Evolutionary conservation across 2,113 vertebrate species (phyloP), one percentile per base, ranked within the genome.

Genomic region (Xerus inauris): DNA sequence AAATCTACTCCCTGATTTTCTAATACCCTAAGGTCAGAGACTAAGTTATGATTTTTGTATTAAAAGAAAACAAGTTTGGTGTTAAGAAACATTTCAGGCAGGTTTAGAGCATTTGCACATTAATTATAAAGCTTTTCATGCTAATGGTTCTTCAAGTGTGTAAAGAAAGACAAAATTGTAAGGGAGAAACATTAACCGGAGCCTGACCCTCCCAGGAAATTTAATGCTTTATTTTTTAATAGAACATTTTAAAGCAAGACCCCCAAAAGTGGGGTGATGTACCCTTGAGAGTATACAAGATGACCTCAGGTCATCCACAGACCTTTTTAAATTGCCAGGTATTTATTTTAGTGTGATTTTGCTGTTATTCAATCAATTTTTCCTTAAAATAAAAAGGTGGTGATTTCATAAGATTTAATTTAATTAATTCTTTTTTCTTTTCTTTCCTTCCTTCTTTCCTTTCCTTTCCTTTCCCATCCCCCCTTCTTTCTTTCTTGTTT

Each of bases 1-100:
- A 97, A 93, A 96, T 93, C 20, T 26, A 80, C 42, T 91, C 19
- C 64, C 97, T 90, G 30, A 69, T 94, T 93, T 96, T 92, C 79
- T 79, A 87, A 87, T 95, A 96, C 91, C n/a, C 47, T 57, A 87
- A 97, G 75, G 65, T 81, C n/a, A 89, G 28, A 87, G 47, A 59
- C n/a, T 54, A 91, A 95, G 85, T 88, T 83, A 40, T 2, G 6
- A 83, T 87, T 54, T 93, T 76, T 69, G 40, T n/a, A 22, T 54
- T 65, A 6, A 64, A 67, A 49, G 67, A 73, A 95, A 89, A 81
- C 16, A 42, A 72, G 1, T 89, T 89, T 42, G 16, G 67, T 97
- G 40, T 6, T 57, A 83, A 54, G 28, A 98, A 47, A 67, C 0
- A 87, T 92, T 97, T 97, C 51, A 79, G 38, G 62, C 28, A 87